A percentile compares a stretch with the other conserved stretches of the same genome.
These are phyloP conservation scores for Microctenopoma lineatum DNA, from an alignment of 2,797 vertebrate species.

Conservation along the genomic window DNA sequence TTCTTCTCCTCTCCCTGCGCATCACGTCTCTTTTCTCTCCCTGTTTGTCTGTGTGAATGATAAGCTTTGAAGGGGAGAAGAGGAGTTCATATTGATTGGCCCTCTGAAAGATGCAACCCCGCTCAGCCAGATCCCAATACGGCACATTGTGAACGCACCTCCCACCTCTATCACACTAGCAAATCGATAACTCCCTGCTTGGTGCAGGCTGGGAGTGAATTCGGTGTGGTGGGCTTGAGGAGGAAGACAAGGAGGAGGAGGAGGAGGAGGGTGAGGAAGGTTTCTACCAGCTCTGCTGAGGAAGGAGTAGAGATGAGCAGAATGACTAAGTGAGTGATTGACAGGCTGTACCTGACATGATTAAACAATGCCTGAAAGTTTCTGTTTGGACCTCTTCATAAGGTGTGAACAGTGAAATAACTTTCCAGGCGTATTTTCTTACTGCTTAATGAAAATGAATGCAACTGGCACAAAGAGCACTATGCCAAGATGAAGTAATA, in stretches of 20 bases:
- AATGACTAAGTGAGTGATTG: conserved; percentile 52
- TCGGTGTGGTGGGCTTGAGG: conserved; percentile 36
- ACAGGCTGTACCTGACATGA: conserved; percentile 48
- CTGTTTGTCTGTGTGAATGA: conserved; percentile 77
- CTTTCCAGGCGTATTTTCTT: background rate
- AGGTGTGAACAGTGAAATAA: too few species aligned
- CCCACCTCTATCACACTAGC: conserved; percentile 66
- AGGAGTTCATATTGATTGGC: conserved; percentile 77
- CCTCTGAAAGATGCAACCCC: conserved; percentile 80
- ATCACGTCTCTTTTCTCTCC: conserved; percentile 61
- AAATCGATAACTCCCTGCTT: conserved; percentile 72
- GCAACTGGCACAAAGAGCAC: background rate
- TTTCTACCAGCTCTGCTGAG: conserved; percentile 42
- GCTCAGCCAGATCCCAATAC: conserved; percentile 60
- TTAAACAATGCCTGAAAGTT: background rate
- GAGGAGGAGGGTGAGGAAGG: conserved; percentile 50
- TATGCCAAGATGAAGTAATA: background rate
- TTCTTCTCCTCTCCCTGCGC: conserved; percentile 32
- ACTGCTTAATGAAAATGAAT: background rate
- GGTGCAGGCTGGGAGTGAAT: conserved; percentile 38
- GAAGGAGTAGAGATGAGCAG: conserved; percentile 51
- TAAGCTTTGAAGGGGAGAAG: conserved; percentile 81
- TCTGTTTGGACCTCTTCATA: too few species aligned
- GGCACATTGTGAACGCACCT: conserved; percentile 77
- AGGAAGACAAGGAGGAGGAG: conserved; percentile 45